These are phyloP conservation scores for Dione vanillae DNA, from an alignment of 2,888 invertebrate species.

Conservation along the genomic window DNA sequence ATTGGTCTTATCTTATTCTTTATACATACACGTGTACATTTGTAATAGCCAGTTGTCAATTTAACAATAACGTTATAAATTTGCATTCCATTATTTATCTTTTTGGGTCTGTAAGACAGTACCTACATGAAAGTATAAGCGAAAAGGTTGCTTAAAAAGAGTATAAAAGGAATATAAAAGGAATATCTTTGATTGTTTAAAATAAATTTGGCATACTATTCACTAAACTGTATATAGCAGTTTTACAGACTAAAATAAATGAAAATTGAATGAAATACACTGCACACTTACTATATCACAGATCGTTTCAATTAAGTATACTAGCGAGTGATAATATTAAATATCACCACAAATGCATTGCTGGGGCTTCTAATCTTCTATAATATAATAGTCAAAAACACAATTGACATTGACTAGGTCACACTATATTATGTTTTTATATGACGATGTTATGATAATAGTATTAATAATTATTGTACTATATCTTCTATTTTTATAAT, in stretches of 20 bases:
- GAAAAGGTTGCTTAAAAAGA: no score
- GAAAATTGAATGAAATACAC: neutral
- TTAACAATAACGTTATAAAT: neutral
- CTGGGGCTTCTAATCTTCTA: constrained; percentile 16
- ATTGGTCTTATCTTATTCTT: no score
- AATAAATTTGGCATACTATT: no score
- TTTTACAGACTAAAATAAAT: neutral
- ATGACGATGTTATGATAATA: neutral
- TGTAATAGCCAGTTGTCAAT: neutral
- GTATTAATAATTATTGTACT: neutral
- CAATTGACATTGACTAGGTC: constrained; percentile 2
- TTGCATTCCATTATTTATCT: neutral
- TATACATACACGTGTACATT: no score
- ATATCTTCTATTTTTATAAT: neutral
- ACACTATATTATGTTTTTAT: neutral
- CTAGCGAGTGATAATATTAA: neutral
- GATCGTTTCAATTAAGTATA: neutral
- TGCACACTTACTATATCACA: neutral
- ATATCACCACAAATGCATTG: constrained; percentile 10
- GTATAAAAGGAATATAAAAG: no score
- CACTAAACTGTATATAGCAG: no score
- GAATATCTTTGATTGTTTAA: no score
- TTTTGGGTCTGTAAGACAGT: no score
- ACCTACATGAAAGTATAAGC: no score
- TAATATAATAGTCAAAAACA: constrained; percentile 3